Base-by-base conservation (phyloP, 2,113 vertebrate genomes). In the Paratilapia polleni region DNA sequence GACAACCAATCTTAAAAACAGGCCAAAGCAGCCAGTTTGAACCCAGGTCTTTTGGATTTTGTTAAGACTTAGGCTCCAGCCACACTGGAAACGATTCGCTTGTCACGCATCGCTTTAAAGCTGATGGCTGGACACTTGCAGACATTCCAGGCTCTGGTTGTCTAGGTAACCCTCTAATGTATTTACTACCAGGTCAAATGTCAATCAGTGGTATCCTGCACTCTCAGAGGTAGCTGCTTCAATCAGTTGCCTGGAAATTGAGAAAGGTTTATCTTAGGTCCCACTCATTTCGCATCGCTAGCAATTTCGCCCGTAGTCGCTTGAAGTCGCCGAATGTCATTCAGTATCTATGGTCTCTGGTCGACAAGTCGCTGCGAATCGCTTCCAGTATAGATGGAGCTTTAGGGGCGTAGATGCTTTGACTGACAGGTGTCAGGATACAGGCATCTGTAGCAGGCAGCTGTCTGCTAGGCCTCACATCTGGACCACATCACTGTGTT, bases 11-110 rank as follows among this genome's bases (percentile, higher is more conserved):
- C 66, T 49, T 49, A 2, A 49, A 49, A 59, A 41, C 49, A 52
- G 43, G 43, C 49, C 66, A n/a, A 20, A 52, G 26, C 26, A 70
- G 66, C 43, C 52, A 43, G 52, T 31, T 73, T 73, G 66, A 73
- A 73, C 43, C 24, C 11, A 73, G 66, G 52, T 52, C 66, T 52
- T 73, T 73, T 68, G 38, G 41, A 31, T 73, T 52, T 73, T 73
- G 6, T 52, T 52, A 73, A 73, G 24, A 28, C 24, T 47, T 11
- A 47, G 47, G 3, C 64, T 47, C 4, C 43, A 47, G 5, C 38
- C 38, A 52, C 17, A 20, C 43, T 49, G 43, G 43, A 52, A 28
- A 41, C 22, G 36, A 66, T 66, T 66, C 24, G 36, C 13, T 49
- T 70, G 43, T 70, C 1, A 5, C 24, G 19, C 43, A 70, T 17